These are phyloP conservation scores for Agonopterix alstromeriana DNA, from an alignment of 2,888 invertebrate genomes.

Conservation along the genomic window DNA sequence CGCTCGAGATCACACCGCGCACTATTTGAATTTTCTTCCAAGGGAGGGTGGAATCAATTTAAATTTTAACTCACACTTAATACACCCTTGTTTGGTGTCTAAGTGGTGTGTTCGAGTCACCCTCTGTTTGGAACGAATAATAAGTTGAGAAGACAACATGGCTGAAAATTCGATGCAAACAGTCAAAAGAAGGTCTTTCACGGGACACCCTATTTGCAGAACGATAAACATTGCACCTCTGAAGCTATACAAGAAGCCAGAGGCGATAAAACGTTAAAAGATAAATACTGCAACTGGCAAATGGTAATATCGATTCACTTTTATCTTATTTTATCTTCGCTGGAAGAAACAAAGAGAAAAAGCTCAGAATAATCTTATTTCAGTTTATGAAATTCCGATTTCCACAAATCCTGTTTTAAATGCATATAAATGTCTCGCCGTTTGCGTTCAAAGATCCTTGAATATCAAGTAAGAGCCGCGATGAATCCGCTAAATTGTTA, in stretches of 20 bases:
- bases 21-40: constrained; percentile 71
- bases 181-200: no score
- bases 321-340: constrained; percentile 10
- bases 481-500: constrained; percentile 24
- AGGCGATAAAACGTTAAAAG: no score
- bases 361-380: no score
- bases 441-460: constrained; percentile 19
- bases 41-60: constrained; percentile 74
- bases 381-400: constrained; percentile 3
- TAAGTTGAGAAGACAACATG: constrained; percentile 67
- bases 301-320: background rate
- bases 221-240: no score
- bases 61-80: constrained; percentile 77
- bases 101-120: constrained; percentile 75
- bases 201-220: no score
- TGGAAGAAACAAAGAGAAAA: constrained; percentile 1
- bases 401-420: constrained; percentile 14
- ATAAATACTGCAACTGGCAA: constrained; percentile 3
- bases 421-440: constrained; percentile 22
- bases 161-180: constrained; percentile 35
- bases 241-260: no score
- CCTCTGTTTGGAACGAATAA: constrained; percentile 69
- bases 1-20: constrained; percentile 70
- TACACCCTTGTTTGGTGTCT: constrained; percentile 77
- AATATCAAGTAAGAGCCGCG: constrained; percentile 22